phyloP scores from a whole-genome alignment of 2,113 vertebrate genomes.

The Melozone crissalis region DNA sequence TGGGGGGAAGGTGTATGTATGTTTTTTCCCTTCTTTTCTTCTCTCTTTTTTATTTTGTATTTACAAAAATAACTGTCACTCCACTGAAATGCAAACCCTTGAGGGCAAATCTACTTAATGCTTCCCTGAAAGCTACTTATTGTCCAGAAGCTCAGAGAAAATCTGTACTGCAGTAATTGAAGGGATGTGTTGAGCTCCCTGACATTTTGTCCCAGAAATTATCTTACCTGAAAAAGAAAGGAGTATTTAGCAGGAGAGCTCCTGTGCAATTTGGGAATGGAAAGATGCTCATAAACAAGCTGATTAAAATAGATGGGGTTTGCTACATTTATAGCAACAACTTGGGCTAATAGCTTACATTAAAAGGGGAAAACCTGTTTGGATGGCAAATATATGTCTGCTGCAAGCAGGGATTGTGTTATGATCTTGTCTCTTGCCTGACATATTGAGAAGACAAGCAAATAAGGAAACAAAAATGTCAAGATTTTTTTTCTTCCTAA shows the following conservation, averaged over 20 bases:
- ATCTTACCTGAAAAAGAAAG: constrained; percentile 47
- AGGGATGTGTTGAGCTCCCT: constrained; percentile 39
- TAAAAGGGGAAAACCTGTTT: constrained; percentile 14
- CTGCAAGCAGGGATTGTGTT: constrained; percentile 8
- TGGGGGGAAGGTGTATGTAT: not conserved
- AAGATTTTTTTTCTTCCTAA: not conserved
- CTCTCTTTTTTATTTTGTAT: not conserved
- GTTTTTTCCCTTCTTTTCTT: not conserved
- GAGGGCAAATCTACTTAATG: constrained; percentile 75
- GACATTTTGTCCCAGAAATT: constrained; percentile 41
- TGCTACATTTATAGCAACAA: not conserved
- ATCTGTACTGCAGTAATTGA: constrained; percentile 56
- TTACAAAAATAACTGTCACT: constrained; percentile 74
- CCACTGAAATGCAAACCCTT: constrained; percentile 68
- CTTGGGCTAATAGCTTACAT: not conserved
- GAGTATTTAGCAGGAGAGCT: constrained; percentile 6
- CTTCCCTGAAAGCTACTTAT: constrained; percentile 69
- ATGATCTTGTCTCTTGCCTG: constrained; percentile 28
- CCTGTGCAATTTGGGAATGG: not conserved
- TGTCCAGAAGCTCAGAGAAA: constrained; percentile 69
- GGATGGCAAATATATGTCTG: not conserved
- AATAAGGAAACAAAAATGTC: constrained; percentile 49
- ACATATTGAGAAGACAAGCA: constrained; percentile 34
- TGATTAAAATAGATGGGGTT: constrained; percentile 28
- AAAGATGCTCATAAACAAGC: constrained; percentile 5